Evolutionary conservation across 2,113 vertebrate species (phyloP).

Genomic region (Eulemur rufifrons): DNA sequence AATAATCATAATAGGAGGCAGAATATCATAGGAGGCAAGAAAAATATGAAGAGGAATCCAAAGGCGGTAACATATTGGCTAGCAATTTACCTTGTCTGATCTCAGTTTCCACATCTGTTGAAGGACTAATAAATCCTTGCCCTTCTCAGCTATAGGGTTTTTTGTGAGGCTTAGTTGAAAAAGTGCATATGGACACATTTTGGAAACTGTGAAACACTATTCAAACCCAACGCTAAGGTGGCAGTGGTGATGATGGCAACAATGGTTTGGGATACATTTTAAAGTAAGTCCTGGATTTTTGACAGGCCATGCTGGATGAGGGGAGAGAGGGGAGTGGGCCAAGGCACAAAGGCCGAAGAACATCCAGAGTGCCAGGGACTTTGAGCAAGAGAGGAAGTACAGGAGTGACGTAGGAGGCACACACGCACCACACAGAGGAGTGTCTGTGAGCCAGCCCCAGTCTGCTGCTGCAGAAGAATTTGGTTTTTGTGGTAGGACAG

Average conservation of each 20-base stretch:
- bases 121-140: not conserved
- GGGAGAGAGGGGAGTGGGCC: rapidly evolving
- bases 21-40: not conserved
- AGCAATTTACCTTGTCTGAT: not conserved
- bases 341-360: not conserved
- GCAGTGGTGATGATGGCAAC: not conserved
- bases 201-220: not conserved
- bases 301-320: not conserved
- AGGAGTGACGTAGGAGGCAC: not conserved
- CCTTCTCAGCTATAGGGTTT: not conserved
- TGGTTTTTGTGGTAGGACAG: not conserved
- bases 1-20: not conserved
- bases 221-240: not conserved
- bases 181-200: not conserved
- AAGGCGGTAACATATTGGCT: not conserved
- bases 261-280: not conserved
- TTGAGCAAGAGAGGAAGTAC: no score
- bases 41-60: not conserved
- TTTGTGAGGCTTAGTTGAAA: not conserved
- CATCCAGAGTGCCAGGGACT: not conserved
- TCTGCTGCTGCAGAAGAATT: not conserved
- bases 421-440: no score
- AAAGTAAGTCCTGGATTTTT: not conserved
- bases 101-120: not conserved
- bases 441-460: not conserved